Conservation (phyloP, 1,140 invertebrate genomes). For the Trichoplusia ni region DNA sequence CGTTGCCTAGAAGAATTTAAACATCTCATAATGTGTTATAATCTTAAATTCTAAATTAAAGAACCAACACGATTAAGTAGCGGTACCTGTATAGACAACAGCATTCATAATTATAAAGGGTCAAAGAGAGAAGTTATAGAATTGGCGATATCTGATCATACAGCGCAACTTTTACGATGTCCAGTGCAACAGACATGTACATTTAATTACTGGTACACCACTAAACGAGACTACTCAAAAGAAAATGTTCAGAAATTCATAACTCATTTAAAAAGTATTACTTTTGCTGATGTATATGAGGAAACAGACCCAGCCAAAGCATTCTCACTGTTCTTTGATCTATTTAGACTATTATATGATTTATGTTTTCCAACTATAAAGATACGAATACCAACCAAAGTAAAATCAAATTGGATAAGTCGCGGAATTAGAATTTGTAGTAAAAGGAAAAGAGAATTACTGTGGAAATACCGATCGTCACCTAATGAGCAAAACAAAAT, state of each 20-base stretch:
- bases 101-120: neutral
- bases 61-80: neutral
- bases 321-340: neutral
- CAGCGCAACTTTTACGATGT: neutral
- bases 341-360: neutral
- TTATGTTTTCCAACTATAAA: neutral
- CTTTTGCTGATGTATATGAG: neutral
- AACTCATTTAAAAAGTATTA: neutral
- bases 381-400: neutral
- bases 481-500: no score
- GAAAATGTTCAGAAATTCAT: neutral
- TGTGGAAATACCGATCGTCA: neutral
- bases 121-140: neutral
- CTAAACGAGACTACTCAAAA: neutral
- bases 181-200: neutral
- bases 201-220: neutral
- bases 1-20: neutral
- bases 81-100: neutral
- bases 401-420: neutral
- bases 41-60: neutral
- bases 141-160: neutral
- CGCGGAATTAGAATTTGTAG: neutral
- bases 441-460: neutral
- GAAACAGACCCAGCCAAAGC: neutral
- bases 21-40: neutral